Conservation (phyloP, 2,797 vertebrate species). For the Eulemur mongoz region DNA sequence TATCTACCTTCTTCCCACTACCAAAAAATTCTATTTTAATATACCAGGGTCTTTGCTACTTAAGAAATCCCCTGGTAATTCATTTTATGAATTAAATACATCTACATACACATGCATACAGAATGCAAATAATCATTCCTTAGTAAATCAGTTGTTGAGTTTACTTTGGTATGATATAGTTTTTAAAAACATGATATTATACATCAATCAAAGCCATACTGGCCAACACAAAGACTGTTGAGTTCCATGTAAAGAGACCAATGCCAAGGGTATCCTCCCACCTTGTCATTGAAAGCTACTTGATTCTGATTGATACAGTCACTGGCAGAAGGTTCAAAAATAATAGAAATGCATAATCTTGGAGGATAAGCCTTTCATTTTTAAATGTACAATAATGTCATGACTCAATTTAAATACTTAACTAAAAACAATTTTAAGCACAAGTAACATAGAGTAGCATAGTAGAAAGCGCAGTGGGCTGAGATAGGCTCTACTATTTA, state of each 20-base stretch:
- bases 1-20: background rate
- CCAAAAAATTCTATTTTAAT: constrained; percentile 43
- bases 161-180: background rate
- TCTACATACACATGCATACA: background rate
- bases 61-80: constrained; percentile 34
- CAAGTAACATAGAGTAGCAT: background rate
- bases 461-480: background rate
- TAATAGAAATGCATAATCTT: background rate
- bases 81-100: constrained; percentile 24
- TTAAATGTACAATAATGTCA: background rate
- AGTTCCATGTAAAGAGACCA: background rate
- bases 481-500: background rate
- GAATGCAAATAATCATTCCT: background rate
- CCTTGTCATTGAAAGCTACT: background rate
- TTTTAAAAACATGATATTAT: background rate
- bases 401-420: background rate
- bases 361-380: background rate
- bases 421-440: background rate
- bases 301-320: background rate
- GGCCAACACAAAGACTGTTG: background rate
- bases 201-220: background rate
- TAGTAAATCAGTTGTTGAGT: constrained; percentile 10
- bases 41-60: background rate
- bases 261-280: background rate
- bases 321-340: background rate